Evolutionary conservation across 2,888 invertebrate species (phyloP).

Genomic region (Anticlea derivata): DNA sequence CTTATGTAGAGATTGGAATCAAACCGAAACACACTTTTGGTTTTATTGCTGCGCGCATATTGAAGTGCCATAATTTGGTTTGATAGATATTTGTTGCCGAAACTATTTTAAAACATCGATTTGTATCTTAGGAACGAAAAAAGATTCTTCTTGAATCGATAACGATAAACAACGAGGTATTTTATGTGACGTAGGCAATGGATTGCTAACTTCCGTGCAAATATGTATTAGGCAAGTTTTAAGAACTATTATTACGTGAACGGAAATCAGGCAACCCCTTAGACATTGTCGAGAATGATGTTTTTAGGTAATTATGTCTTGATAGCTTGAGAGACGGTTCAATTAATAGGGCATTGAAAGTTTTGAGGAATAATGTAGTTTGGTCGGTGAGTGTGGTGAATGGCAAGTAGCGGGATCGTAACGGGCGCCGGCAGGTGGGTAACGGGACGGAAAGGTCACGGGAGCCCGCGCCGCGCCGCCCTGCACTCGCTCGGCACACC

Average conservation of each 20-base stretch:
- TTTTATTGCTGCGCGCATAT: slow-evolving; percentile 12
- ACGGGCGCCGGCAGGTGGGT: slow-evolving; percentile 60
- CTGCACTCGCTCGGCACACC: slow-evolving; percentile 18
- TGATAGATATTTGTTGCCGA: slow-evolving; percentile 1
- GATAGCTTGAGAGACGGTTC: too few species aligned
- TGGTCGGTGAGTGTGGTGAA: background rate
- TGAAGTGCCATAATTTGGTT: slow-evolving; percentile 9
- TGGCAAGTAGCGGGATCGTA: slow-evolving; percentile 58
- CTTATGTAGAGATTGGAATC: slow-evolving; percentile 23
- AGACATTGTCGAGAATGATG: too few species aligned
- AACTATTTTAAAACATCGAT: background rate
- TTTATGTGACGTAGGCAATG: too few species aligned
- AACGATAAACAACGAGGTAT: too few species aligned
- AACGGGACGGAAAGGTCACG: slow-evolving; percentile 73
- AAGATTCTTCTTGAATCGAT: too few species aligned
- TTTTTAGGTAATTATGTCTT: too few species aligned
- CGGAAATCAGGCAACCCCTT: too few species aligned
- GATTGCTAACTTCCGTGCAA: too few species aligned
- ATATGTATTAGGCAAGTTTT: too few species aligned
- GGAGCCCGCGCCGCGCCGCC: slow-evolving; percentile 25
- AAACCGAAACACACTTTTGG: slow-evolving; percentile 23
- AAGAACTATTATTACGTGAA: too few species aligned
- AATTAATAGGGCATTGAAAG: too few species aligned
- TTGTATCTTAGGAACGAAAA: background rate
- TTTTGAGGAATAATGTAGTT: too few species aligned